Evolutionary conservation across 2,888 invertebrate species (phyloP).

Genomic region (Lymantria monacha): DNA sequence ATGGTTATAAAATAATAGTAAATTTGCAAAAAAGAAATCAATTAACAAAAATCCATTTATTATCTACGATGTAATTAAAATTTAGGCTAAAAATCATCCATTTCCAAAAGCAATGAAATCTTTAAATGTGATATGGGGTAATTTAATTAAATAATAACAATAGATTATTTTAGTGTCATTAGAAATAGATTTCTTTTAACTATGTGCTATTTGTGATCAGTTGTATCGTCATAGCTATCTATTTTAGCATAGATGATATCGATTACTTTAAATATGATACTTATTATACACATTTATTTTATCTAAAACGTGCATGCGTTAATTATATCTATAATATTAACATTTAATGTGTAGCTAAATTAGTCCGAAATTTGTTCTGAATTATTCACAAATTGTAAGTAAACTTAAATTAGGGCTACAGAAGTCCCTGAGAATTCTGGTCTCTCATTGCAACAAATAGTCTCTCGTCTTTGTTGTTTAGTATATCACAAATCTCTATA

Average conservation of each 20-base stretch:
- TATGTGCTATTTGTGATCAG: slow-evolving; percentile 24
- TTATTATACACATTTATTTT: too few species aligned
- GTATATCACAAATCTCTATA: slow-evolving; percentile 42
- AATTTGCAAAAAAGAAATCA: slow-evolving; percentile 14
- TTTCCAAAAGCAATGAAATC: slow-evolving; percentile 30
- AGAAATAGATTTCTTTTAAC: slow-evolving; percentile 36
- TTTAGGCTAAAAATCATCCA: neutral
- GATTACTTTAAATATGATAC: slow-evolving; percentile 11
- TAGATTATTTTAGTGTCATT: slow-evolving; percentile 38
- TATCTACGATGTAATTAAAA: too few species aligned
- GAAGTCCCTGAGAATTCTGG: too few species aligned
- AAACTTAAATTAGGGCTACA: too few species aligned
- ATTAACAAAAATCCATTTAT: neutral
- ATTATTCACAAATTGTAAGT: too few species aligned
- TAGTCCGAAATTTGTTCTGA: too few species aligned
- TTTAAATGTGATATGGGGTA: slow-evolving; percentile 58
- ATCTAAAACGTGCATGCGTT: too few species aligned
- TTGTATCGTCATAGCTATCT: slow-evolving; percentile 17
- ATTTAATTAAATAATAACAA: slow-evolving; percentile 23
- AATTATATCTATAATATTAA: too few species aligned
- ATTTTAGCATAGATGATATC: slow-evolving; percentile 21
- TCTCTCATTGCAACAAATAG: too few species aligned
- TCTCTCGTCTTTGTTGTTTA: neutral
- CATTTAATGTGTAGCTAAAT: too few species aligned
- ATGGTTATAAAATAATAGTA: neutral